Evolutionary conservation across 2,797 vertebrate genomes (phyloP), one percentile per base, ranked within the genome.

Genomic region (Spatula clypeata): DNA sequence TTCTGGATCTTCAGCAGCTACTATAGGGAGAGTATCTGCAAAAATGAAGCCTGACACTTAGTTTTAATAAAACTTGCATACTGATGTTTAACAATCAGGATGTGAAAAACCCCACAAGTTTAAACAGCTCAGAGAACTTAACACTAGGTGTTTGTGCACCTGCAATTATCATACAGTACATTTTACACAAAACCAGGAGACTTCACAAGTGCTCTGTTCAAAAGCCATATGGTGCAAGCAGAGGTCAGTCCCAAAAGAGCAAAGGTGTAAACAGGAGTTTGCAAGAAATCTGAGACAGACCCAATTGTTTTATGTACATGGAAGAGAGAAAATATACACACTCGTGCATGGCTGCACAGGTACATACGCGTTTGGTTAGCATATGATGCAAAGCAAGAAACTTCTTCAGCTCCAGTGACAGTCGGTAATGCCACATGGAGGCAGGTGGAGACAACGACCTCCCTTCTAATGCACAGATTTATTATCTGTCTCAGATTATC

Each of bases 221-320:
- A 21, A 81, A 21, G 29, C 15, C 0, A 6, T 0, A 42, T 6
- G 21, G 31, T 13, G n/a, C 14, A 16, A 36, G 15, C 26, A 73
- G 40, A 49, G 47, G 32, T 79, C 60, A 51, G 42, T 32, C 67
- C 70, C 80, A 60, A 40, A 81, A 67, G 51, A 62, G 31, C 16
- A 72, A 72, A 71, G 49, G 36, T 62, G 49, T 24, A 58, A 70
- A 34, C 29, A 69, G 34, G 32, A 60, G 16, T 12, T 65, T 23
- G 53, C 23, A 49, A 42, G 34, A 44, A 87, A 62, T 11, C 31
- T 32, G 65, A 40, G 21, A 44, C 5, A 60, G 15, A 11, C 75
- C 29, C 60, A 74, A 47, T n/a, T 57, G 26, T 44, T 73, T 74
- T 20, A 57, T 69, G 44, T 3, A 57, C 57, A 13, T 0, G 8